These are phyloP conservation scores for Escarpia spicata DNA, from an alignment of 2,888 invertebrate species.

Conservation along the genomic window DNA sequence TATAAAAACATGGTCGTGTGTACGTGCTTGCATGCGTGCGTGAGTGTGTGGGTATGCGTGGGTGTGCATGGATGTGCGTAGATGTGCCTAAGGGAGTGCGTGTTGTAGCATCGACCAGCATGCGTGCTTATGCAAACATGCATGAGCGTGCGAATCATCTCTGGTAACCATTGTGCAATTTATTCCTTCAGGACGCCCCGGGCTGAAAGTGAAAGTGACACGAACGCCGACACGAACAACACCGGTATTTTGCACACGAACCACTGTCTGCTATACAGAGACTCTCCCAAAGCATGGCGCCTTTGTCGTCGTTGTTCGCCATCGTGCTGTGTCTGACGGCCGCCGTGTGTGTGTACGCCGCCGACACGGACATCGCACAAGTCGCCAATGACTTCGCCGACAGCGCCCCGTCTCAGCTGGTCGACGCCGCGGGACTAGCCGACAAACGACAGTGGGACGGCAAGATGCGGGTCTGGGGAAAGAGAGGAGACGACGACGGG, in stretches of 20 bases:
- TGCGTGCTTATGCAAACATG: no score
- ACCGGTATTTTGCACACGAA: not conserved
- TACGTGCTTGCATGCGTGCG: not conserved
- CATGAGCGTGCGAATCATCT: not conserved
- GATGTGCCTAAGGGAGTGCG: no score
- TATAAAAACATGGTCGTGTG: not conserved
- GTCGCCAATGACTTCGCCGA: not conserved
- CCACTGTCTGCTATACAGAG: not conserved
- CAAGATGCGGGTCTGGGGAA: conserved; percentile 35
- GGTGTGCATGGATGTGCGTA: no score
- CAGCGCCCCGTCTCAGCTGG: not conserved
- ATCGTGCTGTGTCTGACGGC: not conserved
- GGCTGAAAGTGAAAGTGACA: not conserved
- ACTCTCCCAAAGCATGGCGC: not conserved
- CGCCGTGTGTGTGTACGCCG: not conserved
- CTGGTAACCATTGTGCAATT: not conserved
- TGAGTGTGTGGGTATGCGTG: no score
- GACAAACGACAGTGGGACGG: conserved; percentile 27
- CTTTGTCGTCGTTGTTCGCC: not conserved
- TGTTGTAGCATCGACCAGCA: no score
- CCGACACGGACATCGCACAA: not conserved
- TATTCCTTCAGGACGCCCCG: not conserved
- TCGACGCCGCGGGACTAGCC: not conserved
- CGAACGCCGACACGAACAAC: not conserved
- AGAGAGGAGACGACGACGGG: conserved; percentile 26